These are phyloP conservation scores for Synanceia verrucosa DNA, from an alignment of 2,797 vertebrate species.

Conservation along the genomic window DNA sequence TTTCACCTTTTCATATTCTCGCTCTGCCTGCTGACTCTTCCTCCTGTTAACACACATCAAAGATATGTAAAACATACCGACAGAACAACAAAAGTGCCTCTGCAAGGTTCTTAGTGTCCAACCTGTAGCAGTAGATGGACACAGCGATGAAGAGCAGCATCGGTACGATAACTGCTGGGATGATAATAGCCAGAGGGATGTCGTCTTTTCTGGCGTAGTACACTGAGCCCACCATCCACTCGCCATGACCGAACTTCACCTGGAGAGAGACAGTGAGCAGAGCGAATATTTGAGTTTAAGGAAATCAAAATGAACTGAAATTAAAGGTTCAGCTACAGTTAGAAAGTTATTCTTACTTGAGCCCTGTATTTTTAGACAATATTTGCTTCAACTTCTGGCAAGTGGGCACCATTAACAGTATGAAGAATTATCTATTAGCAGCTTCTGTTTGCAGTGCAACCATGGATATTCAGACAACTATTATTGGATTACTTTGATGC, in stretches of 20 bases:
- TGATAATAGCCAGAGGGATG: slow-evolving; percentile 89
- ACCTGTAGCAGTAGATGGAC: slow-evolving; percentile 96
- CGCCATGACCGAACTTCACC: slow-evolving; percentile 92
- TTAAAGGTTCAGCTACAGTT: too few relatives aligned
- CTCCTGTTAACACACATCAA: slow-evolving; percentile 78
- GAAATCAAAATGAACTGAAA: neutral
- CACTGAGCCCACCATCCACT: slow-evolving; percentile 90
- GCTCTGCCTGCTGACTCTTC: slow-evolving; percentile 95
- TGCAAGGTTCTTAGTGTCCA: accelerated
- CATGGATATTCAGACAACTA: too few relatives aligned
- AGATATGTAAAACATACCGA: accelerated
- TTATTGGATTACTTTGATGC: too few relatives aligned
- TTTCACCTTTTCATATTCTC: slow-evolving; percentile 96
- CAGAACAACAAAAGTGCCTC: neutral
- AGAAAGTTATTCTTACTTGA: too few relatives aligned
- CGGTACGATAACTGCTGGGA: slow-evolving; percentile 91
- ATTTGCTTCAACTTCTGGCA: too few relatives aligned
- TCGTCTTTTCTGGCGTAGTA: slow-evolving; percentile 85
- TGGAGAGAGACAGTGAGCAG: slow-evolving; percentile 49
- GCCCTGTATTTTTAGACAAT: too few relatives aligned
- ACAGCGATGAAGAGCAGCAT: slow-evolving; percentile 90
- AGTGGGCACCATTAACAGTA: too few relatives aligned
- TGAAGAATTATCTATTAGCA: too few relatives aligned
- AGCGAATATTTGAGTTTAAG: neutral
- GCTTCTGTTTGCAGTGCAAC: too few relatives aligned